These are phyloP conservation scores for Calypte anna DNA, from an alignment of 2,113 vertebrate genomes.

Conservation along the genomic window DNA sequence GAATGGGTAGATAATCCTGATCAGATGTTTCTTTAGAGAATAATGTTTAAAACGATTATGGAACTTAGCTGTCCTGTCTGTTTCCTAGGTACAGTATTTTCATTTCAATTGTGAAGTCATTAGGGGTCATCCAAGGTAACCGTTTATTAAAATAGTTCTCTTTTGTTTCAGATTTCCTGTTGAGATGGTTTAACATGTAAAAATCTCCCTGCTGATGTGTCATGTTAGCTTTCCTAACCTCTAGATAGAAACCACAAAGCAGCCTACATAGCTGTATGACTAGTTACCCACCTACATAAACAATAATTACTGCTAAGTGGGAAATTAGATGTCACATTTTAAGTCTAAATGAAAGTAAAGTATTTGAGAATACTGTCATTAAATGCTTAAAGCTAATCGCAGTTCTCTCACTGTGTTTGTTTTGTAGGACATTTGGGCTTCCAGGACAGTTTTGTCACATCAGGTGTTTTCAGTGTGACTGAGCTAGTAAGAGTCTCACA, in stretches of 20 bases:
- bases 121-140: constrained; percentile 78
- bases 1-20: constrained; percentile 73
- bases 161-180: constrained; percentile 83
- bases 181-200: constrained; percentile 75
- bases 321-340: constrained; percentile 67
- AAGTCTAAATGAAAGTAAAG: constrained; percentile 64
- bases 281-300: constrained; percentile 70
- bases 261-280: constrained; percentile 65
- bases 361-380: constrained; percentile 67
- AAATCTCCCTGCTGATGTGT: constrained; percentile 75
- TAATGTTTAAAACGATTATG: constrained; percentile 71
- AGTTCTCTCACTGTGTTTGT: constrained; percentile 72
- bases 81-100: constrained; percentile 71
- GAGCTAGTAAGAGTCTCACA: constrained; percentile 97
- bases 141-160: constrained; percentile 71
- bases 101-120: constrained; percentile 70
- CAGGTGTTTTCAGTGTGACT: constrained; percentile 97
- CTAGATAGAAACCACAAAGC: constrained; percentile 70
- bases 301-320: constrained; percentile 60
- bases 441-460: constrained; percentile 99
- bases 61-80: constrained; percentile 64
- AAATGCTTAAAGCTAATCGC: constrained; percentile 58
- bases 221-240: constrained; percentile 71
- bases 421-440: constrained; percentile 97
- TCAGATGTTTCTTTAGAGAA: constrained; percentile 78